Base-by-base conservation (phyloP, 1,140 invertebrate species). In the Macrocentrus cingulum region DNA sequence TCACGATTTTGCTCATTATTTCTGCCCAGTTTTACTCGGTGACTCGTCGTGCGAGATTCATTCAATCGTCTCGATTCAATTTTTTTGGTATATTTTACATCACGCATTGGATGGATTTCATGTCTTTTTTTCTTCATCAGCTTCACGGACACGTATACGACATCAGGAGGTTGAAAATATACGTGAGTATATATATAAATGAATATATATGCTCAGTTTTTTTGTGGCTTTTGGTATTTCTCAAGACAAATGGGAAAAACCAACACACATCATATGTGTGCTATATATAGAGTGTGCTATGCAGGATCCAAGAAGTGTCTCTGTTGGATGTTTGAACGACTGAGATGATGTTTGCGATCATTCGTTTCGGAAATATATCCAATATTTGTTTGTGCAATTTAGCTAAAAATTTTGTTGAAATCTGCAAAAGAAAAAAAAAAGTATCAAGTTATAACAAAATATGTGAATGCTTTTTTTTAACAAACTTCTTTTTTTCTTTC, bases 261-360 rank as follows among this genome's bases (percentile, higher is more conserved):
- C 46, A 44, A 44, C 42, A 44, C 9, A 37, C 15, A 11, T 22
- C 13, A 46, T 23, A 46, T 46, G 44, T 29, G 25, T 29, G 25
- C 9, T 29, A 29, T 29, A 29, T 4, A 29, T 29, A 29, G 25
- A 29, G 4, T 5, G 25, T 29, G 25, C 9, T 46, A 25, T 51
- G 29, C 18, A 25, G 16, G 50, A 32, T 22, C 22, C n/a, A n/a
- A n/a, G 25, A 29, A 29, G 25, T 29, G 25, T 29, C 25, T 29
- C 9, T 29, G 25, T 29, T 29, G 25, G 9, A 29, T 29, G 25
- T 29, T 29, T 29, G 25, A n/a, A 65, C 59, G 66, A 63, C 62
- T 68, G 63, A 61, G 19, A 60, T 59, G 56, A 65, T 71, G 64
- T 70, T 71, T 71, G 63, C 67, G 51, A 66, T 65, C 56, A 56